Evolutionary conservation across 2,113 vertebrate species (phyloP).

Genomic region (Pseudorectes ferrugineus): DNA sequence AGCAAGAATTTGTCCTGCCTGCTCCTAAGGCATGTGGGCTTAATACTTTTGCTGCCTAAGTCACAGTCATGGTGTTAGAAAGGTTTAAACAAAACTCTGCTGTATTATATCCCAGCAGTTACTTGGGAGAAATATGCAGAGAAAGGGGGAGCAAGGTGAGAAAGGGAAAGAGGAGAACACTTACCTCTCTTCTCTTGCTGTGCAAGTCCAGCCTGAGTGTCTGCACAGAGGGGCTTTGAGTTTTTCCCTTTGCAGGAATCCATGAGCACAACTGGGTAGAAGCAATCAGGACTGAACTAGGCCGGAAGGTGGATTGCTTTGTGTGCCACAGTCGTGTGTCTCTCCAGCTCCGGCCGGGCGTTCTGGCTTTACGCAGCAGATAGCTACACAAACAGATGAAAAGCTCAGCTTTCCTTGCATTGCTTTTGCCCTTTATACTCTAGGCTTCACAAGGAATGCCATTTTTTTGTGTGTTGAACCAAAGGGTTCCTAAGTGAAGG

Average conservation of each 20-base stretch:
- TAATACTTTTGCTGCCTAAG: neutral
- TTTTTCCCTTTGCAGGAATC: slow-evolving; percentile 23
- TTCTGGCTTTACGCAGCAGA: neutral
- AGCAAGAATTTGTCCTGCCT: neutral
- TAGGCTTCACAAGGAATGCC: neutral
- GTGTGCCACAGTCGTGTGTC: neutral
- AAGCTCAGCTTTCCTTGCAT: neutral
- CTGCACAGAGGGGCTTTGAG: neutral
- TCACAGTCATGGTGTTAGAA: neutral
- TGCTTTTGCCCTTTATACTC: neutral
- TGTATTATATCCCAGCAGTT: neutral
- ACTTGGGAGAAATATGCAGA: neutral
- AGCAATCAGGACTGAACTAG: slow-evolving; percentile 38
- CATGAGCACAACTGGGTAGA: neutral
- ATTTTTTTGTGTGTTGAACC: neutral
- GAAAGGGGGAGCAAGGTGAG: neutral
- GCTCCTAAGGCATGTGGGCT: neutral
- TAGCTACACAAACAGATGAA: neutral
- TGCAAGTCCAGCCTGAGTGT: neutral
- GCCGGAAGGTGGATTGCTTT: slow-evolving; percentile 4
- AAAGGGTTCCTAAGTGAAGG: neutral
- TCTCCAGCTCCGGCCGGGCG: neutral
- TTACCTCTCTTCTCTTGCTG: neutral
- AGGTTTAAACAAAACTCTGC: neutral
- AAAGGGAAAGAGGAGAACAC: neutral